Percentiles rank a stretch among this genome's conserved stretches.
Conservation (phyloP, 1,140 invertebrate species). For the Zaprionus taronus region DNA sequence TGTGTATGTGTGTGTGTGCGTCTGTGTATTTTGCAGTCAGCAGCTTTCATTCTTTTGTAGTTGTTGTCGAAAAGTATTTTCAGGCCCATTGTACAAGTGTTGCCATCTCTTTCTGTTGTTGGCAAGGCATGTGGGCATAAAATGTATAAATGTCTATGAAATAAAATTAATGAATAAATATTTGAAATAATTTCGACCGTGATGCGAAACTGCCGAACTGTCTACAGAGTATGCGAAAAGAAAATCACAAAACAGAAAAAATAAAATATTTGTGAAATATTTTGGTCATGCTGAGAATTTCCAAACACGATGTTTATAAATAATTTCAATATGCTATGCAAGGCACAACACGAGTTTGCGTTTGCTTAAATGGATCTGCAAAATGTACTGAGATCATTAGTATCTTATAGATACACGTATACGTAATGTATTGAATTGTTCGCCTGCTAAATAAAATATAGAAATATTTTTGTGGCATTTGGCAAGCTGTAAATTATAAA, state of each 20-base stretch:
- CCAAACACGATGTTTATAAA: constrained; percentile 58
- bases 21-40: constrained; percentile 23
- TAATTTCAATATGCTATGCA: constrained; percentile 45
- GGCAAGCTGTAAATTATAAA: constrained; percentile 43
- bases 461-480: constrained; percentile 19
- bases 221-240: constrained; percentile 55
- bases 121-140: constrained; percentile 29
- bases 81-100: constrained; percentile 29
- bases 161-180: constrained; percentile 61
- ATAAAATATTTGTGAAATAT: constrained; percentile 54
- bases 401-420: background rate
- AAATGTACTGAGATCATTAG: constrained; percentile 12
- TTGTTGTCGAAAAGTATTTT: constrained; percentile 67
- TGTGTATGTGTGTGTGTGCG: background rate
- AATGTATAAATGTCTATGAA: constrained; percentile 10
- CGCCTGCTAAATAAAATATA: background rate
- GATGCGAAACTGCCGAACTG: constrained; percentile 78
- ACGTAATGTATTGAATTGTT: background rate
- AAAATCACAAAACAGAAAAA: constrained; percentile 31
- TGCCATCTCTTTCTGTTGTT: constrained; percentile 24
- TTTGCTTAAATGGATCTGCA: constrained; percentile 28
- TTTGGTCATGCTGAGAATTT: constrained; percentile 45
- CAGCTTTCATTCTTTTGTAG: constrained; percentile 69
- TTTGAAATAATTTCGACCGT: constrained; percentile 73
- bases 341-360: background rate